phyloP scores from a whole-genome alignment of 1,140 invertebrate species.

The Drosophila sturtevanti region DNA sequence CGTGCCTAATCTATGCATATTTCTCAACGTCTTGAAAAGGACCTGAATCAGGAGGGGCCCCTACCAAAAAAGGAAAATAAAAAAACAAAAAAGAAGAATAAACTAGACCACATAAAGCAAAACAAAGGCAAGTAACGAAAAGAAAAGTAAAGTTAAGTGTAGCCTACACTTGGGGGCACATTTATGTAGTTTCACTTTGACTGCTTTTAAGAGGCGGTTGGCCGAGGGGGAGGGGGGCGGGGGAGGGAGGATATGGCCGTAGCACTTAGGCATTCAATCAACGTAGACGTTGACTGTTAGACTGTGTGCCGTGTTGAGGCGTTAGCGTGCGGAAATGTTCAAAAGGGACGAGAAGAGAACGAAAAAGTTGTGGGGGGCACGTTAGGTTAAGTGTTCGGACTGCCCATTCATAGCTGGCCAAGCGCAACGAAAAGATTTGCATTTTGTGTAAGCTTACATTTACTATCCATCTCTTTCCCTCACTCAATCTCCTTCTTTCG shows the following conservation, averaged over 20 bases:
- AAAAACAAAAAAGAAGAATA: slow-evolving; percentile 33
- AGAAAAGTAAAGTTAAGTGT: slow-evolving; percentile 39
- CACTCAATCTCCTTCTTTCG: background rate
- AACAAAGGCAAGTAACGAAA: slow-evolving; percentile 9
- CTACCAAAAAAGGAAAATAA: background rate
- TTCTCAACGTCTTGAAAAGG: slow-evolving; percentile 37
- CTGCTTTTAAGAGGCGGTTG: slow-evolving; percentile 23
- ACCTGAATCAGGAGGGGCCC: slow-evolving; percentile 51
- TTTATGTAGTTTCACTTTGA: slow-evolving; percentile 68
- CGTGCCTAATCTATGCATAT: slow-evolving; percentile 80
- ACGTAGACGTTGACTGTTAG: slow-evolving; percentile 49
- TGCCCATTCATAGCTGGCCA: slow-evolving; percentile 52
- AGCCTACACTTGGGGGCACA: slow-evolving; percentile 62
- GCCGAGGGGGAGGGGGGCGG: too few species aligned
- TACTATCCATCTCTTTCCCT: slow-evolving; percentile 41
- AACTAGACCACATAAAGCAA: slow-evolving; percentile 27
- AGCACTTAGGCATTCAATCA: slow-evolving; percentile 77
- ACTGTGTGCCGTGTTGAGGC: slow-evolving; percentile 58
- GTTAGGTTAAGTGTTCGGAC: slow-evolving; percentile 35
- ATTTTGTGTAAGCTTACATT: slow-evolving; percentile 53
- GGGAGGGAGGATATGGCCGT: slow-evolving; percentile 14
- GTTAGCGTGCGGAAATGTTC: slow-evolving; percentile 60
- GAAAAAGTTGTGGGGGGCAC: background rate
- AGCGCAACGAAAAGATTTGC: slow-evolving; percentile 71
- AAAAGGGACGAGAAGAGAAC: background rate